Base-by-base conservation (phyloP, 2,797 vertebrate species). In the Petrocephalus schoutedeni region DNA sequence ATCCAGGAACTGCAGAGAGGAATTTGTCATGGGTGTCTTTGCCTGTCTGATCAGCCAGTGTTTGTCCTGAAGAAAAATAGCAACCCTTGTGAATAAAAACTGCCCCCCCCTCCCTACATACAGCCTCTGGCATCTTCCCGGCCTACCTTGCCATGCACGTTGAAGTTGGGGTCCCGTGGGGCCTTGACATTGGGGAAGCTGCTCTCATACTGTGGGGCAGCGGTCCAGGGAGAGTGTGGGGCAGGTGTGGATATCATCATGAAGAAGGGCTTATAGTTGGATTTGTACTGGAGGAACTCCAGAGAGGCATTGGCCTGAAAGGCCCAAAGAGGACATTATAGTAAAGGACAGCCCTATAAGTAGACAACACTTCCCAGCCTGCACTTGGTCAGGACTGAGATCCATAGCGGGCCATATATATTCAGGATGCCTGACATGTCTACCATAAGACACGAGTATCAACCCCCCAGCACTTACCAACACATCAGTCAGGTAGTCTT, bases 1-100 rank as follows among this genome's bases (percentile, higher is more conserved):
- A 88, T 99, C 98, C 90, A 99, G 95, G 91, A 97, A 98, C 89
- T 97, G 94, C 88, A 99, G 92, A 0, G 98, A 99, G 59, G 97
- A 96, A 92, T 99, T 99, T 84, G 95, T 94, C 98, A 99, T 99
- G 36, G 98, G 98, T 5, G 97, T 98, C 93, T 98, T 99, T 45
- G 98, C 98, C 94, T 99, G 98, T 91, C 98, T 93, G 93, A 99
- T 99, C 91, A 99, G 91, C 98, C 98, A 99, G 93, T 99, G 98
- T 93, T 99, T 99, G 93, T 98, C 97, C 98, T 99, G 92, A 61
- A 77, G 77, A 14, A 59, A 83, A 56, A 57, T 4, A n/a, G 16
- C 28, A 57, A 41, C 45, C 8, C n/a, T 12, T 45, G 4, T 23
- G 45, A 51, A 21, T 5, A 3, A 9, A 32, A 21, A n/a, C 54